A percentile compares a stretch with the other conserved stretches of the same genome.
Conservation (phyloP, 2,888 invertebrate species). For the Apamea crenata region DNA sequence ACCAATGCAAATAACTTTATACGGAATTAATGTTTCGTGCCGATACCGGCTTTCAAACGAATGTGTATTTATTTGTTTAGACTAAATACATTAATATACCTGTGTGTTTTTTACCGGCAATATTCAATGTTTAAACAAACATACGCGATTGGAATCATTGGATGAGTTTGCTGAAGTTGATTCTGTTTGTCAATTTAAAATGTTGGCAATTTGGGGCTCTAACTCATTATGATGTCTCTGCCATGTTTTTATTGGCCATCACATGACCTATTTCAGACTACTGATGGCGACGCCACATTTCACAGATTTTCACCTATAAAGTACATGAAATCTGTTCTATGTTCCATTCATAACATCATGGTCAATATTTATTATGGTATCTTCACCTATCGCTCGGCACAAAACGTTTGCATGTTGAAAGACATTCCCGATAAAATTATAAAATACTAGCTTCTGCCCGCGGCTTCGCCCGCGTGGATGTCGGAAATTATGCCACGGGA, state of each 20-base stretch:
- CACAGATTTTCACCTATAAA: background rate
- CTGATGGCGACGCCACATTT: too few relatives aligned
- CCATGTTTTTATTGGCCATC: too few relatives aligned
- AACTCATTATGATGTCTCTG: background rate
- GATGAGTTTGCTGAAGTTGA: slow-evolving; percentile 27
- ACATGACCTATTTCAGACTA: background rate
- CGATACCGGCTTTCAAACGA: slow-evolving; percentile 42
- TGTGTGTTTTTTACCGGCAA: slow-evolving; percentile 30
- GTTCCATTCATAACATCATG: background rate
- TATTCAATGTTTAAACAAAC: slow-evolving; percentile 26
- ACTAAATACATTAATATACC: slow-evolving; percentile 39
- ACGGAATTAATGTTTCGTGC: slow-evolving; percentile 48
- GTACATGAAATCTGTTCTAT: background rate
- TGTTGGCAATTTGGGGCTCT: background rate
- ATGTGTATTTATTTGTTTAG: slow-evolving; percentile 49
- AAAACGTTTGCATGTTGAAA: background rate
- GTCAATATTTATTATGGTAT: too few relatives aligned
- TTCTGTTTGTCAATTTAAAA: slow-evolving; percentile 21
- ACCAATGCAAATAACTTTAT: slow-evolving; percentile 57
- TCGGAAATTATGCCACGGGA: too few relatives aligned
- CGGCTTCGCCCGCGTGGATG: too few relatives aligned
- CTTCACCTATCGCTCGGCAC: background rate
- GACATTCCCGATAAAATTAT: background rate
- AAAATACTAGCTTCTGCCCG: too few relatives aligned
- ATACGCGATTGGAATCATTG: slow-evolving; percentile 10